Evolutionary conservation across 53 echinoderm and acorn worm genomes (phyloP).

Genomic region (Zoroaster sp.): DNA sequence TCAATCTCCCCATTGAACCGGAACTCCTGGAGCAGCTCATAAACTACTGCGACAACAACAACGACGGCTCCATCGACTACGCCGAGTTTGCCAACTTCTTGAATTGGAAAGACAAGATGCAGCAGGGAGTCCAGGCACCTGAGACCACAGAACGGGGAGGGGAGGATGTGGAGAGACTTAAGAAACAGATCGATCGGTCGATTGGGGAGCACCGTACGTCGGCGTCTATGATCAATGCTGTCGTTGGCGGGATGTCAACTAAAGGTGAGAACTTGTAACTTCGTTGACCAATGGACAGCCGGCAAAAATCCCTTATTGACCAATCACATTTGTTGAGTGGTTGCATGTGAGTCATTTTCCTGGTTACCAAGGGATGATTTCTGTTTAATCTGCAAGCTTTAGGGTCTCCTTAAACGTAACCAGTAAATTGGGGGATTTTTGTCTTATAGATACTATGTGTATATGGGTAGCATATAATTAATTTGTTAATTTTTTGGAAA

Average conservation of each 20-base stretch:
- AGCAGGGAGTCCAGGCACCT: slow-evolving; percentile 37
- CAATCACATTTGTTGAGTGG: too few relatives aligned
- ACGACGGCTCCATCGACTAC: slow-evolving; percentile 81
- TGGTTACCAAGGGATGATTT: background rate
- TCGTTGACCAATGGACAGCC: background rate
- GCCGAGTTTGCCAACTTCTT: slow-evolving; percentile 97
- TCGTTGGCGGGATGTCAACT: slow-evolving; percentile 88
- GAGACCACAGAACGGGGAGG: background rate
- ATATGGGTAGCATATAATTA: background rate
- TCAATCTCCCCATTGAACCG: slow-evolving; percentile 91
- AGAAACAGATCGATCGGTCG: slow-evolving; percentile 90
- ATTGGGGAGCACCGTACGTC: slow-evolving; percentile 94
- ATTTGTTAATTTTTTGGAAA: background rate
- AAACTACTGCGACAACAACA: slow-evolving; percentile 76
- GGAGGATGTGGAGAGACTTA: slow-evolving; percentile 63
- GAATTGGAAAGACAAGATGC: slow-evolving; percentile 99
- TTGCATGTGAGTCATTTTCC: background rate
- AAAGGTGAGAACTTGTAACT: slow-evolving; percentile 62
- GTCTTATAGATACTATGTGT: too few relatives aligned
- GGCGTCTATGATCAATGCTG: slow-evolving; percentile 84
- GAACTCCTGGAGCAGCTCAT: slow-evolving; percentile 88
- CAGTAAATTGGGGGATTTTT: too few relatives aligned
- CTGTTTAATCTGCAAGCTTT: background rate
- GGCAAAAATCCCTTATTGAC: too few relatives aligned
- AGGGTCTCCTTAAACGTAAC: too few relatives aligned